These are phyloP conservation scores for Oryzaephilus surinamensis DNA, from an alignment of 1,140 invertebrate genomes.

Conservation along the genomic window DNA sequence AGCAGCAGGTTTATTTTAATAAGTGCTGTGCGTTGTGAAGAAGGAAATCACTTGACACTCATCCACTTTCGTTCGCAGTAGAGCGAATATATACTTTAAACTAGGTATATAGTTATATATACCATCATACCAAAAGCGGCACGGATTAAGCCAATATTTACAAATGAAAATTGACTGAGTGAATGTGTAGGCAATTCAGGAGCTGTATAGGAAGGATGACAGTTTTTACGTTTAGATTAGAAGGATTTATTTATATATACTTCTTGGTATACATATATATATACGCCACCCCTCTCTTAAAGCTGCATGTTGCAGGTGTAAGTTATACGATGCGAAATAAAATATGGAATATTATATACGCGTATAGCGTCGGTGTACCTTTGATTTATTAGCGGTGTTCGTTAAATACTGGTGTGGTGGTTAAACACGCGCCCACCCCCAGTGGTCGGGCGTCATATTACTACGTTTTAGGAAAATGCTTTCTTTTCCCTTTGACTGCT, in stretches of 20 bases:
- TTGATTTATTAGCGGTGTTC: constrained; percentile 31
- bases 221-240: constrained; percentile 21
- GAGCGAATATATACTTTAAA: too few relatives aligned
- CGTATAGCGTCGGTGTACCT: constrained; percentile 19
- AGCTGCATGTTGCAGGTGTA: constrained; percentile 15
- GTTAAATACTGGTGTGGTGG: constrained; percentile 27
- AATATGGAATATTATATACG: constrained; percentile 31
- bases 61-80: constrained; percentile 15
- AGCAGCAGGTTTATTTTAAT: constrained; percentile 28
- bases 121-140: too few relatives aligned
- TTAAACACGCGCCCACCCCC: constrained; percentile 8
- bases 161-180: constrained; percentile 29
- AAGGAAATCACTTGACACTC: constrained; percentile 29
- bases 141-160: constrained; percentile 29
- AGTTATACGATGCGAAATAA: constrained; percentile 24
- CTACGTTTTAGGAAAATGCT: too few relatives aligned
- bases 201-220: constrained; percentile 9
- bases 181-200: too few relatives aligned
- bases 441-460: constrained; percentile 2
- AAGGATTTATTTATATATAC: constrained; percentile 19
- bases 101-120: too few relatives aligned
- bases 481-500: too few relatives aligned
- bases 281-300: too few relatives aligned
- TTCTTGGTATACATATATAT: too few relatives aligned
- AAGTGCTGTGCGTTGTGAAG: constrained; percentile 22